Conservation (phyloP, 1,140 invertebrate genomes). For the Steinernema khuongi region DNA sequence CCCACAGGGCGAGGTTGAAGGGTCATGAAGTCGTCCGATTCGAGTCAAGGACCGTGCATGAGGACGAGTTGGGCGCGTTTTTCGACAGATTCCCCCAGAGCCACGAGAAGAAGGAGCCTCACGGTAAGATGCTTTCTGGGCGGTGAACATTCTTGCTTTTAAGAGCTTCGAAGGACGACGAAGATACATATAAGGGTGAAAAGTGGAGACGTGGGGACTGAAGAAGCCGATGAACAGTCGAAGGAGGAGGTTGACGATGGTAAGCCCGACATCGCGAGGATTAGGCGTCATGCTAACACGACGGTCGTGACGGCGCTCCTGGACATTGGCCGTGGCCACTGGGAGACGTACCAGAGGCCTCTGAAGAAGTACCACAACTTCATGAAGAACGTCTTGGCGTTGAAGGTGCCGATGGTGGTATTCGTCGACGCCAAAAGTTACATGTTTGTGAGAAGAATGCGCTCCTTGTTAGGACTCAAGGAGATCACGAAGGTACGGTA, state of each 20-base stretch:
- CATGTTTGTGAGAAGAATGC: slow-evolving; percentile 46
- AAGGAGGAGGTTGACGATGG: neutral
- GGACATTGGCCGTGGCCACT: slow-evolving; percentile 46
- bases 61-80: neutral
- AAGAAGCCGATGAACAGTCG: neutral
- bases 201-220: neutral
- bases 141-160: neutral
- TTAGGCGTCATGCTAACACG: neutral
- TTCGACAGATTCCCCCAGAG: neutral
- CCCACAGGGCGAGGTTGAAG: neutral
- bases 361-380: slow-evolving; percentile 49
- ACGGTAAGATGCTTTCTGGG: neutral
- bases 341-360: slow-evolving; percentile 40
- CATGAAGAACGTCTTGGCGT: slow-evolving; percentile 47
- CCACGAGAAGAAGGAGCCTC: neutral
- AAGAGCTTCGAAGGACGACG: neutral
- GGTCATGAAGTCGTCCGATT: neutral
- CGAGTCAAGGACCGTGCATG: neutral
- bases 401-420: slow-evolving; percentile 53
- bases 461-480: slow-evolving; percentile 38
- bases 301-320: slow-evolving; percentile 47
- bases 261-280: neutral
- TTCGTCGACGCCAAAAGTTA: slow-evolving; percentile 47
- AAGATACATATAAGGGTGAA: neutral
- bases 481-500: slow-evolving; percentile 43